These are phyloP conservation scores for Montipora capitata DNA, from an alignment of 92 coral and sea anemone species.

Conservation along the genomic window DNA sequence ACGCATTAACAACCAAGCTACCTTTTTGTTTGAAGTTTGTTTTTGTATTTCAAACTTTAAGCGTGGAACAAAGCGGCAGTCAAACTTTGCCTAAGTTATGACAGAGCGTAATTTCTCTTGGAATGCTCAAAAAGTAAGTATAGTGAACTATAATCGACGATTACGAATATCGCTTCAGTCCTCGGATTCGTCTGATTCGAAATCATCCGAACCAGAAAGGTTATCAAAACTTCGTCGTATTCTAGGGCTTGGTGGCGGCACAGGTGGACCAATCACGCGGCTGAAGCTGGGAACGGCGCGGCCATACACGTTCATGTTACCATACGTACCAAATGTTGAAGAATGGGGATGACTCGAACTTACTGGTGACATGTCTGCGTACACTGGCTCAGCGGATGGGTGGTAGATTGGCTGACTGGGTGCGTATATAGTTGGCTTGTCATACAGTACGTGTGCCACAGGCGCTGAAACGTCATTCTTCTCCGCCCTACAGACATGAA, in stretches of 20 bases:
- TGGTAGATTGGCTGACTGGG: not conserved
- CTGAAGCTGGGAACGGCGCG: not conserved
- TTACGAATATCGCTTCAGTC: not conserved
- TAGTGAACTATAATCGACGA: too few species aligned
- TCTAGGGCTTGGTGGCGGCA: conserved; percentile 18
- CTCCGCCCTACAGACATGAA: conserved; percentile 4
- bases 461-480: not conserved
- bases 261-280: not conserved
- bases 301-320: conserved; percentile 1
- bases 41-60: too few species aligned
- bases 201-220: not conserved
- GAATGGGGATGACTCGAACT: conserved; percentile 53
- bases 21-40: too few species aligned
- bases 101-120: too few species aligned
- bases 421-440: conserved; percentile 2
- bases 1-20: too few species aligned
- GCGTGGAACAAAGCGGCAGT: too few species aligned
- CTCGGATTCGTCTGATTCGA: not conserved
- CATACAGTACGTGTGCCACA: not conserved
- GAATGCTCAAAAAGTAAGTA: too few species aligned
- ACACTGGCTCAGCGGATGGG: not conserved
- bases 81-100: too few species aligned
- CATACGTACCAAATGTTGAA: conserved; percentile 17
- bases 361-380: conserved; percentile 17
- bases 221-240: not conserved